Evolutionary conservation across 2,888 invertebrate genomes (phyloP), one percentile per base, ranked within the genome.

Genomic region (Epinotia demarniana): DNA sequence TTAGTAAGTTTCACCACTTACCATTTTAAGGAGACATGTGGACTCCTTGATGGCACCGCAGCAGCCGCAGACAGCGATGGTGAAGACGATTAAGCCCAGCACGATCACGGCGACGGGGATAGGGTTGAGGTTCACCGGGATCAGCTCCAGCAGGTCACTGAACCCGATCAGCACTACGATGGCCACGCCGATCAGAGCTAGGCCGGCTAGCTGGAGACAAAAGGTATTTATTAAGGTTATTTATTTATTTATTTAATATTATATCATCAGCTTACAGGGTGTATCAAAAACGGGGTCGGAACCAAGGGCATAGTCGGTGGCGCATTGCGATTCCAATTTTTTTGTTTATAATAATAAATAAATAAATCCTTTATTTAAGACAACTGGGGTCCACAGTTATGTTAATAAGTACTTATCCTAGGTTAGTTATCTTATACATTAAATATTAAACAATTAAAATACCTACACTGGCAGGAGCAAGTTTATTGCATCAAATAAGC

Each of bases 41-140:
- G 96, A 97, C 86, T 98, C 97, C 67, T 95, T 95, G 78, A 97
- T 95, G 0, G 98, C 98, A 0, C 98, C 98, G 83, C 97, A 98
- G 87, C 98, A 98, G 77, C 98, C 98, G 81, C 97, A 96, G 91
- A 97, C 97, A 0, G 97, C 96, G 57, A 98, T 95, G 73, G 97
- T 86, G 81, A 97, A 96, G 0, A 97, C 94, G 33, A 96, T 82
- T 11, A 93, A 89, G 4, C 97, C 96, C 49, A 97, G 82, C 6
- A 95, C 84, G 27, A 90, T 84, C 2, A 88, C 72, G 0, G 83
- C 74, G 33, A 90, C 86, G 0, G 87, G 81, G 12, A 90, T 78
- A 0, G 82, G 70, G 58, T 81, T 77, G 16, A 84, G 19, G n/a
- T 61, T 78, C 1, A 78, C 77, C 0, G 89, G 87, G 3, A 89